Evolutionary conservation across 2,888 invertebrate species (phyloP).

Genomic region (Syrista parreyssii): DNA sequence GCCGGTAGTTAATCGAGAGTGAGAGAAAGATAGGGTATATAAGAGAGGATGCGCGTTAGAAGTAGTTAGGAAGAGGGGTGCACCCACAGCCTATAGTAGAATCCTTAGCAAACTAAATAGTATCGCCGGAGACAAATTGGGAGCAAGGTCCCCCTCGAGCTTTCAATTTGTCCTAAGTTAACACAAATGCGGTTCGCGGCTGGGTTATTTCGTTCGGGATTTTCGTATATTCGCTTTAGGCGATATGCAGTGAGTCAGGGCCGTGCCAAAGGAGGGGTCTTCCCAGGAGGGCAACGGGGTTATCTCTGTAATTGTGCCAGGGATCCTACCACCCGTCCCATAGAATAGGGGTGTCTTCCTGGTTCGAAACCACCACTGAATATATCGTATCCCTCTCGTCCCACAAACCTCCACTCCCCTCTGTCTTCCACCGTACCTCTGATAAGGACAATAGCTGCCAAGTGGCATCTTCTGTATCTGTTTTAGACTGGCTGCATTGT

Average conservation of each 20-base stretch:
- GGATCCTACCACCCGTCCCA: conserved; percentile 7
- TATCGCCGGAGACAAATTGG: conserved; percentile 38
- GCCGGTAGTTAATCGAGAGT: background rate
- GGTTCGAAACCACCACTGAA: conserved; percentile 16
- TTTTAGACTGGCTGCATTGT: conserved; percentile 28
- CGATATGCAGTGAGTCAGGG: conserved; percentile 1
- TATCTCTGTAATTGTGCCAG: conserved; percentile 31
- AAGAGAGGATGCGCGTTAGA: background rate
- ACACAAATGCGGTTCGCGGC: conserved; percentile 23
- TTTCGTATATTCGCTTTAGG: conserved; percentile 28
- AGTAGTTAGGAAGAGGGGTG: background rate
- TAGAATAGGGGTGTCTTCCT: conserved; percentile 13
- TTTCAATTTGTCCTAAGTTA: conserved; percentile 50
- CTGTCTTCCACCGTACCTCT: conserved; percentile 2
- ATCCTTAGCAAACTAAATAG: background rate
- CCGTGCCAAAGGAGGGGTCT: background rate
- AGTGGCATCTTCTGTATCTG: conserved; percentile 39
- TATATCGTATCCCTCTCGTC: conserved; percentile 14
- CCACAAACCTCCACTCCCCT: background rate
- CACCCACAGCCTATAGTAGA: background rate
- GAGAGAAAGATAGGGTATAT: background rate
- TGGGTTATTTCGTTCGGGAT: conserved; percentile 22
- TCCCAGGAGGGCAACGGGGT: conserved; percentile 20
- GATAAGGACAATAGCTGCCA: conserved; percentile 52
- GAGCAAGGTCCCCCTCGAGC: conserved; percentile 32